Percentiles rank a stretch among this genome's conserved stretches.
Conservation (phyloP, 2,113 vertebrate species). For the Alouatta palliata region DNA sequence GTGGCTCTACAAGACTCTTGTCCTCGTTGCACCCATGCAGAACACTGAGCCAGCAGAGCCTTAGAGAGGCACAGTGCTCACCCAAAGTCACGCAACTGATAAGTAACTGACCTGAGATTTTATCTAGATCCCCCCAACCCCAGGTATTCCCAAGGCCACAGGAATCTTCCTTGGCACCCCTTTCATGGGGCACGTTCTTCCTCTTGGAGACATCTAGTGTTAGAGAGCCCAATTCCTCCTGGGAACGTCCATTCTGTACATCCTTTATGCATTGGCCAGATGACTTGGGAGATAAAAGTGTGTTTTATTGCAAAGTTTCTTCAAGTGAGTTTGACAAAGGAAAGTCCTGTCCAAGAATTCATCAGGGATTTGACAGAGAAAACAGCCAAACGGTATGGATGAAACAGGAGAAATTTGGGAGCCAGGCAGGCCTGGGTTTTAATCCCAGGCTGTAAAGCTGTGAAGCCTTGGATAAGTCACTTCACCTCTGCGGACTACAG, state of each 20-base stretch:
- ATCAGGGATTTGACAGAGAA: slow-evolving; percentile 10
- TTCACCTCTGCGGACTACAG: background rate
- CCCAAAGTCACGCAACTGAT: background rate
- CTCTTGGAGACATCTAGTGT: background rate
- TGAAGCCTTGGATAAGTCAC: background rate
- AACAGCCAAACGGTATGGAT: background rate
- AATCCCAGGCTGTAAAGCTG: background rate
- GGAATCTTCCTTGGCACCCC: background rate
- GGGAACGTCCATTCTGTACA: background rate
- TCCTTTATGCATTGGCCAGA: background rate
- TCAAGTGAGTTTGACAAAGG: slow-evolving; percentile 25
- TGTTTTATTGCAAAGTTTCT: slow-evolving; percentile 3
- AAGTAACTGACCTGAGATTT: background rate
- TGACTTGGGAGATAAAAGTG: background rate
- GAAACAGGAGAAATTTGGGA: background rate
- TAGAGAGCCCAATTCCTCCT: background rate
- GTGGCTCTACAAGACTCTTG: background rate
- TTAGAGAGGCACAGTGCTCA: background rate
- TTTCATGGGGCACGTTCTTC: background rate
- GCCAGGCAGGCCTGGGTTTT: background rate
- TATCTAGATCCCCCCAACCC: background rate
- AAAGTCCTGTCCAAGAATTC: slow-evolving; percentile 12
- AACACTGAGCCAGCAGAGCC: background rate
- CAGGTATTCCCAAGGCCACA: background rate
- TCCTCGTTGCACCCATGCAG: background rate